Evolutionary conservation across 2,888 invertebrate species (phyloP).

Genomic region (Leptinotarsa peninsularis): DNA sequence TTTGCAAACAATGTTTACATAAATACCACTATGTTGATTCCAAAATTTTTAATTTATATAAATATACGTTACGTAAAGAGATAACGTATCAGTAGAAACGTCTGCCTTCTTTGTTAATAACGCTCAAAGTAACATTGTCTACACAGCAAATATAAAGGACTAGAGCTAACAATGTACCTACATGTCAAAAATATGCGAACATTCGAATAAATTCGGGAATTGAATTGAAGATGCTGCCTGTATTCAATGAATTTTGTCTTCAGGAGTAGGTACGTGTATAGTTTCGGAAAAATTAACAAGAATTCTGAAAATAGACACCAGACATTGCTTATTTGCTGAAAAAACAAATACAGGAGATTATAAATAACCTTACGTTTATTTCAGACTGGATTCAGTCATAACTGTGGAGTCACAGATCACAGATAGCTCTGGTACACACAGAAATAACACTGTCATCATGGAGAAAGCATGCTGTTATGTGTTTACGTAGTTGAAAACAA

Average conservation of each 20-base stretch:
- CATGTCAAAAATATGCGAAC: not conserved
- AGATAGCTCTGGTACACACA: not conserved
- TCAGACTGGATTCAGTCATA: slow-evolving; percentile 3
- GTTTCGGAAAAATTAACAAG: not conserved
- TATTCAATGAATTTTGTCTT: too few species aligned
- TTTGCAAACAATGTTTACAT: slow-evolving; percentile 14
- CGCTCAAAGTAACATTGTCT: not conserved
- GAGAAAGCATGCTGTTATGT: slow-evolving; percentile 6
- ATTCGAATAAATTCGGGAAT: too few species aligned
- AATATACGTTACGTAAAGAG: slow-evolving; percentile 4
- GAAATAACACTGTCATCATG: slow-evolving; percentile 1
- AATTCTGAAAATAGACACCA: slow-evolving; percentile 5
- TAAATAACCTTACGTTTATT: slow-evolving; percentile 1
- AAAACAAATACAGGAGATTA: slow-evolving; percentile 1
- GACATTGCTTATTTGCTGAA: not conserved
- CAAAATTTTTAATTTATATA: slow-evolving; percentile 13
- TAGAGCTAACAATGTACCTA: not conserved
- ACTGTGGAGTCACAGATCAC: slow-evolving; percentile 3
- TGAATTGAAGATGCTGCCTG: too few species aligned
- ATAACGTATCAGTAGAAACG: slow-evolving; percentile 10
- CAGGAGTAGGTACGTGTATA: not conserved
- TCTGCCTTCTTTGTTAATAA: slow-evolving; percentile 7
- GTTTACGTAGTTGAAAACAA: slow-evolving; percentile 9
- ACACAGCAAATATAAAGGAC: not conserved
- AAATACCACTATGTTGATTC: slow-evolving; percentile 1